Conservation (phyloP, 1,140 invertebrate genomes). For the Orius insidiosus region DNA sequence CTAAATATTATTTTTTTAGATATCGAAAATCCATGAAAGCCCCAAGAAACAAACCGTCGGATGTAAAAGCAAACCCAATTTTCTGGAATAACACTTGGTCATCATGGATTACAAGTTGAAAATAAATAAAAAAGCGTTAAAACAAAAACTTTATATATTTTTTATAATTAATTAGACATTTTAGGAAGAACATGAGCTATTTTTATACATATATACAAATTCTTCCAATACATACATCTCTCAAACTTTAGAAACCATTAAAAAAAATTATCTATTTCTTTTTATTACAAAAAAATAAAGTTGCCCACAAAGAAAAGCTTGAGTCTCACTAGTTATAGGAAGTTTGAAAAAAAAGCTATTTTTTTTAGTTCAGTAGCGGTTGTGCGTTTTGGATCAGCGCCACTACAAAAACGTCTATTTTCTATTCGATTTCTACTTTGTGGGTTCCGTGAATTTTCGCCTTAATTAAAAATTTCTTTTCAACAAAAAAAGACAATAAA, state of each 20-base stretch:
- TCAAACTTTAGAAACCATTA: conserved; percentile 4
- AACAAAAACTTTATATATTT: not conserved
- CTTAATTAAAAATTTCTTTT: too few species aligned
- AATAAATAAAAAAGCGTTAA: not conserved
- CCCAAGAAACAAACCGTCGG: too few species aligned
- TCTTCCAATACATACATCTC: conserved; percentile 8
- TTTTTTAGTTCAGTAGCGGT: not conserved
- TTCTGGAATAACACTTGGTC: not conserved
- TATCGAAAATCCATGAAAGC: not conserved
- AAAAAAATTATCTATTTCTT: not conserved
- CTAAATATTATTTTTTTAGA: not conserved
- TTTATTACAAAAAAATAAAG: not conserved
- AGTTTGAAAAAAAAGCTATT: conserved; percentile 1
- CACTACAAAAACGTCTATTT: not conserved
- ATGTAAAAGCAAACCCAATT: too few species aligned
- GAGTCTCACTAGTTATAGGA: not conserved
- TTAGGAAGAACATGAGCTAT: conserved; percentile 15
- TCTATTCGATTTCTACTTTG: too few species aligned
- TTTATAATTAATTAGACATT: conserved; percentile 9
- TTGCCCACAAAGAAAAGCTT: not conserved
- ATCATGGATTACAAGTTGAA: not conserved
- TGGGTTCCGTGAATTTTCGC: too few species aligned
- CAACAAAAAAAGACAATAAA: too few species aligned
- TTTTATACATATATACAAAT: conserved; percentile 9
- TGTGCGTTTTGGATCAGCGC: not conserved